These are phyloP conservation scores for Spodoptera littoralis DNA, from an alignment of 2,888 invertebrate species.

Conservation along the genomic window DNA sequence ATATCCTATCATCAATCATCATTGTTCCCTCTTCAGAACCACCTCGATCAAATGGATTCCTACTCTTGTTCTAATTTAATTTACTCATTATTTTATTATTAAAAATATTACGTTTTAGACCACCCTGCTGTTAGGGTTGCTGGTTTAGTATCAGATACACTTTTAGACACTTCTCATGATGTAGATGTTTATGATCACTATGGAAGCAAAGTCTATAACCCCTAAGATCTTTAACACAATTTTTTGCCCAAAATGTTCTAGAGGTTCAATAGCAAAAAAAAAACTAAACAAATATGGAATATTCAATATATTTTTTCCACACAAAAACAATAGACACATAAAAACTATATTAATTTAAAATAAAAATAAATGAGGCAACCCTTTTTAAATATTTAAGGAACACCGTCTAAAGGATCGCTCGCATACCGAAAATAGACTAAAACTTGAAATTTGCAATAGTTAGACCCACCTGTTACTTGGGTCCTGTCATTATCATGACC, in stretches of 20 bases:
- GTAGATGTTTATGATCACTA: too few relatives aligned
- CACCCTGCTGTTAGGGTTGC: slow-evolving; percentile 10
- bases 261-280: too few relatives aligned
- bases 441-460: slow-evolving; percentile 49
- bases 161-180: too few relatives aligned
- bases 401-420: slow-evolving; percentile 22
- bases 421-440: slow-evolving; percentile 44
- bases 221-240: too few relatives aligned
- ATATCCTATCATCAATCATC: slow-evolving; percentile 87
- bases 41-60: slow-evolving; percentile 69
- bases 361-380: neutral
- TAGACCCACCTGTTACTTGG: slow-evolving; percentile 51
- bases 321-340: too few relatives aligned
- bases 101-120: slow-evolving; percentile 15
- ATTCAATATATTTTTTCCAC: neutral
- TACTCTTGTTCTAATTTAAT: slow-evolving; percentile 69
- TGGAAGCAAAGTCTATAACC: too few relatives aligned
- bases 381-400: slow-evolving; percentile 12
- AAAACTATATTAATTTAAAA: too few relatives aligned
- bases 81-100: slow-evolving; percentile 56
- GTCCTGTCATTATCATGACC: slow-evolving; percentile 38
- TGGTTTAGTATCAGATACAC: neutral
- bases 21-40: slow-evolving; percentile 75
- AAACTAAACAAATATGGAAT: neutral
- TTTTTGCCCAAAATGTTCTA: too few relatives aligned